Conservation (phyloP, 2,797 vertebrate genomes). For the Micropoecilia bifurca region DNA sequence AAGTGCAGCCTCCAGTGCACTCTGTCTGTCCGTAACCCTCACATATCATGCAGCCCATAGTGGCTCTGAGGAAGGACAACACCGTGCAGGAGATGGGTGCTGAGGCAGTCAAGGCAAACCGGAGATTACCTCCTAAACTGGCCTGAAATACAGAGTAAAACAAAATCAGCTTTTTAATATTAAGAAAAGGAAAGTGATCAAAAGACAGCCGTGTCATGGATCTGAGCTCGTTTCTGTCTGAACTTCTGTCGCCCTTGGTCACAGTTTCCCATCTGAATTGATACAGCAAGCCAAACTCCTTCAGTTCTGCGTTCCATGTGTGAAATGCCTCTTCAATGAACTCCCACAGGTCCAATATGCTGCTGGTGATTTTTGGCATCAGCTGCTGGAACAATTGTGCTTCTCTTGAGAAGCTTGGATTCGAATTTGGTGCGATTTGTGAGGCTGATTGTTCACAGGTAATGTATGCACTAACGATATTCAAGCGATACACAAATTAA, state of each 20-base stretch:
- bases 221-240: constrained; percentile 27
- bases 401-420: constrained; percentile 61
- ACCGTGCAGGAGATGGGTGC: constrained; percentile 84
- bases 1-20: constrained; percentile 85
- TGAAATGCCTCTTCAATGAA: constrained; percentile 49
- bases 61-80: constrained; percentile 84
- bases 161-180: neutral
- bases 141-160: constrained; percentile 61
- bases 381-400: constrained; percentile 55
- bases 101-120: constrained; percentile 83
- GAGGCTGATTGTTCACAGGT: constrained; percentile 41
- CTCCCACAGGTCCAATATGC: constrained; percentile 66
- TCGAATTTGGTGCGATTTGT: constrained; percentile 44
- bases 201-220: constrained; percentile 7
- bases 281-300: constrained; percentile 49
- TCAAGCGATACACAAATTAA: constrained; percentile 24
- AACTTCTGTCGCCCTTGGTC: constrained; percentile 46
- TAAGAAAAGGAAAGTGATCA: neutral
- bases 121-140: constrained; percentile 82
- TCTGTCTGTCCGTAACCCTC: constrained; percentile 87
- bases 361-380: constrained; percentile 59
- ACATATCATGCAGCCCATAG: constrained; percentile 84
- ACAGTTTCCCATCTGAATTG: constrained; percentile 58
- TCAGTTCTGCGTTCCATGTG: constrained; percentile 32
- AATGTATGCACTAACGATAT: constrained; percentile 6